Base-by-base conservation (phyloP, 1,140 invertebrate genomes). In the Pinna nobilis region DNA sequence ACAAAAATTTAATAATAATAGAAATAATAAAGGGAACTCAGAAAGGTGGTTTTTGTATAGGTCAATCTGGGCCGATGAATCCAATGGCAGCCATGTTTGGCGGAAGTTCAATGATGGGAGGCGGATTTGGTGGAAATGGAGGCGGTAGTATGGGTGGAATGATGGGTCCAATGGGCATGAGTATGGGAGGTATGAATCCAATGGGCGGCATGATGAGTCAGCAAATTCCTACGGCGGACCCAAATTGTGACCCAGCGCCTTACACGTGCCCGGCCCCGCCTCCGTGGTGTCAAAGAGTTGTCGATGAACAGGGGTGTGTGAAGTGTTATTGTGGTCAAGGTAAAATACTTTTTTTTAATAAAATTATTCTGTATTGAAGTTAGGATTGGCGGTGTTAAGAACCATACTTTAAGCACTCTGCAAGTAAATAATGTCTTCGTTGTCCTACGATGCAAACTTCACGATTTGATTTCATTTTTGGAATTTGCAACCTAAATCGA, bases 21-120 rank as follows among this genome's bases (percentile, higher is more conserved):
- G 9, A 51, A 7, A 23, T 23, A 51, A 7, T 13, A 11, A 51
- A 51, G 23, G n/a, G n/a, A n/a, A n/a, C n/a, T n/a, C n/a, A n/a
- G n/a, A n/a, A n/a, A n/a, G n/a, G n/a, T n/a, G n/a, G n/a, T 51
- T 28, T 18, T 28, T 2, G 13, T 53, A 23, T 25, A 47, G 41
- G 63, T 50, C 55, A 61, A n/a, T 51, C 59, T 35, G 68, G 68
- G 7, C 68, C 68, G 6, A 70, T 75, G 66, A 75, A 75, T 60
- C 73, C 73, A 3, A 75, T 75, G 73, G 61, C 73, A 5, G 41
- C 51, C 13, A 70, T 75, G 51, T 70, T 75, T 49, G 50, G 67
- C 25, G 47, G 47, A 28, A 44, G 39, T 32, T 44, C 47, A 18
- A 41, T 57, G 13, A 30, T 37, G 2, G 67, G 66, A 11, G 50